These are phyloP conservation scores for Meleagris gallopavo DNA, from an alignment of 2,113 vertebrate genomes.

Conservation along the genomic window DNA sequence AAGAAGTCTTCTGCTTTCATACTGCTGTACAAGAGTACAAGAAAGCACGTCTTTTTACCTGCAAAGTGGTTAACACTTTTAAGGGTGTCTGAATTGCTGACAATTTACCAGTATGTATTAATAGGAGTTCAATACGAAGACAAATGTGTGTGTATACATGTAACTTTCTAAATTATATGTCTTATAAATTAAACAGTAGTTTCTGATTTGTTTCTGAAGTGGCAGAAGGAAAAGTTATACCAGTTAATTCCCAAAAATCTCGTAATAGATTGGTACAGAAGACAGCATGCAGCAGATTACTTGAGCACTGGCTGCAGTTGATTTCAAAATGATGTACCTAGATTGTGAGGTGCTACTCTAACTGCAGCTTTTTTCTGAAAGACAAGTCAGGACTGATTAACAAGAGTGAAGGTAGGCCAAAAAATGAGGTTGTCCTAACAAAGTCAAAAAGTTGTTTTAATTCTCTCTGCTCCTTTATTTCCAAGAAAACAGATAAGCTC, in stretches of 20 bases:
- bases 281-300: neutral
- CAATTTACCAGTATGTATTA: neutral
- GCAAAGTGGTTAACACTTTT: neutral
- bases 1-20: neutral
- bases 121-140: neutral
- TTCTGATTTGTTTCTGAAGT: neutral
- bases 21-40: neutral
- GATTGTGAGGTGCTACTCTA: neutral
- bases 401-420: neutral
- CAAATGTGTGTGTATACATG: fast-evolving
- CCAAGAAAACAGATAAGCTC: neutral
- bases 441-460: neutral
- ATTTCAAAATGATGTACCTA: neutral
- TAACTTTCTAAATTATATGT: neutral
- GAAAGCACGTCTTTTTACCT: neutral
- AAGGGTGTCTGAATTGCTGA: neutral
- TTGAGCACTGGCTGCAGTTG: neutral
- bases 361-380: neutral
- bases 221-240: neutral
- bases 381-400: neutral
- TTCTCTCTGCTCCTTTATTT: neutral
- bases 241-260: neutral
- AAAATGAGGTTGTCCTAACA: neutral
- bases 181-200: neutral
- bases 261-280: neutral